Conservation (phyloP, 2,797 vertebrate species). For the Loris lydekkerianus region DNA sequence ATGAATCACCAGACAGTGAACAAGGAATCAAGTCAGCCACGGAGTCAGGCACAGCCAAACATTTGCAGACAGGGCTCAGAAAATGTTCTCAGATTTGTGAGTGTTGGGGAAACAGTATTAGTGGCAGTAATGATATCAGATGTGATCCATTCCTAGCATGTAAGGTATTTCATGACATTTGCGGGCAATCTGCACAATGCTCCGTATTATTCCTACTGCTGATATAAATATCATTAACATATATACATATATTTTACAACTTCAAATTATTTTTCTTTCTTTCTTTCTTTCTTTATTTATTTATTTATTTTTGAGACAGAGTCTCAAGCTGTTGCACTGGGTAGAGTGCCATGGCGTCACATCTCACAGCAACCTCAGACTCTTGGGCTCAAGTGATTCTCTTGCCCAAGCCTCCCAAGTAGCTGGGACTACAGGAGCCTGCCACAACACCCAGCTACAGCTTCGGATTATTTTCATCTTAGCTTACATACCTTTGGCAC, state of each 20-base stretch:
- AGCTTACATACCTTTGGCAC: neutral
- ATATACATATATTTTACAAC: neutral
- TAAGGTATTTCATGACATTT: slow-evolving; percentile 7
- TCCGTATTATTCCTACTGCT: slow-evolving; percentile 18
- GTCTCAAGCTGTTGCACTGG: too few species aligned
- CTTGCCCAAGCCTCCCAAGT: too few species aligned
- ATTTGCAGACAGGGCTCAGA: slow-evolving; percentile 67
- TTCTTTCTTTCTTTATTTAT: neutral
- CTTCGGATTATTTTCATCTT: neutral
- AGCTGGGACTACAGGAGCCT: too few species aligned
- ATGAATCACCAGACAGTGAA: slow-evolving; percentile 85
- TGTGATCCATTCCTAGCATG: neutral
- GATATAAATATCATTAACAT: neutral
- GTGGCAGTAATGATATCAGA: slow-evolving; percentile 58
- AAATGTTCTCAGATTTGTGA: slow-evolving; percentile 63
- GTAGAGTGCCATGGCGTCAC: too few species aligned
- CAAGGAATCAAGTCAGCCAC: slow-evolving; percentile 76
- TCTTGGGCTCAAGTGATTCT: too few species aligned
- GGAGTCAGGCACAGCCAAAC: slow-evolving; percentile 69
- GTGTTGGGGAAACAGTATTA: slow-evolving; percentile 77
- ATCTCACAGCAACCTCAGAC: too few species aligned
- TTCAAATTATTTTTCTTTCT: slow-evolving; percentile 12
- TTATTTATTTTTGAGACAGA: too few species aligned
- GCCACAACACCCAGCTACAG: neutral
- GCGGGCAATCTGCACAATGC: neutral